Percentiles rank a stretch among this genome's conserved stretches.
phyloP scores from a whole-genome alignment of 2,888 invertebrate genomes.

The Aphidoletes aphidimyza region DNA sequence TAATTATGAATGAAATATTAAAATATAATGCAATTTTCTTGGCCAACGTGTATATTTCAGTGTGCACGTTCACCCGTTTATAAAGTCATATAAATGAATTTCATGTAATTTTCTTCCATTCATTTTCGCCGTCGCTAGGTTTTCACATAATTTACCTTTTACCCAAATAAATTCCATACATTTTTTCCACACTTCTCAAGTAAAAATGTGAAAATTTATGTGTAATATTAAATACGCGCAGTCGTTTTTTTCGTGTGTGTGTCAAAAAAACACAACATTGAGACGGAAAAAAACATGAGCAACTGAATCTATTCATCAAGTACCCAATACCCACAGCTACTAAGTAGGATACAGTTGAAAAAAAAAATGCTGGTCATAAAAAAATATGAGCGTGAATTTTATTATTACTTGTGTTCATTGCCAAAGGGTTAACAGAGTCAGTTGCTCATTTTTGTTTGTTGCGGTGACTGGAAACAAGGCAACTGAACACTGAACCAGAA shows the following conservation, averaged over 20 bases:
- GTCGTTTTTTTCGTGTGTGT: neutral
- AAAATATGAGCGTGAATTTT: conserved; percentile 53
- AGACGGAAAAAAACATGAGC: neutral
- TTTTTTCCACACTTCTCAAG: conserved; percentile 8
- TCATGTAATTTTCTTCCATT: conserved; percentile 40
- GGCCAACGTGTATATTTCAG: neutral
- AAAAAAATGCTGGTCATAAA: conserved; percentile 19
- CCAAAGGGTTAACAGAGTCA: conserved; percentile 52
- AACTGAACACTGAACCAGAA: too few relatives aligned
- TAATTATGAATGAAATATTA: conserved; percentile 53
- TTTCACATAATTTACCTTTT: conserved; percentile 52
- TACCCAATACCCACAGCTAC: too few relatives aligned
- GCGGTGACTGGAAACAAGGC: neutral
- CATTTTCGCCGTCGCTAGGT: neutral
- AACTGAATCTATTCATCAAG: conserved; percentile 52
- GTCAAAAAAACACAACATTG: too few relatives aligned
- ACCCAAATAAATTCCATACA: conserved; percentile 1
- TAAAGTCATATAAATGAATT: neutral
- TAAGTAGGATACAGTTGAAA: neutral
- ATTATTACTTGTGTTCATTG: conserved; percentile 53
- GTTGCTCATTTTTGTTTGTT: neutral
- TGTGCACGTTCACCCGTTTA: neutral
- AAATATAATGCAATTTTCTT: conserved; percentile 50
- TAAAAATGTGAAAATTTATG: neutral
- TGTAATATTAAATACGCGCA: conserved; percentile 35